A percentile compares a stretch with the other conserved stretches of the same genome.
Evolutionary conservation across 2,797 vertebrate genomes (phyloP).

Genomic region (Molossus alvarezi): DNA sequence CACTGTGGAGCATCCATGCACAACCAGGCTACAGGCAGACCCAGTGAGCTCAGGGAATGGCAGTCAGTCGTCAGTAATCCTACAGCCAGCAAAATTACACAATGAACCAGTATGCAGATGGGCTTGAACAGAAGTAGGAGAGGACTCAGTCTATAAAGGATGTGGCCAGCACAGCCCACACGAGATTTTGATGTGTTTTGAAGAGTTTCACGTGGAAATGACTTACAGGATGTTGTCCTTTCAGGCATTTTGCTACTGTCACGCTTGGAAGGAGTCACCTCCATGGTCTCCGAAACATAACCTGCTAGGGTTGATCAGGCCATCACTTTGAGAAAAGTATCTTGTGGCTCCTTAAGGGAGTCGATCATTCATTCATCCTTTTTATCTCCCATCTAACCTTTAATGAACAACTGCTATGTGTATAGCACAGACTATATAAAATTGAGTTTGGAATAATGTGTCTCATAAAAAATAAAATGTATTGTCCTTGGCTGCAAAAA

Average conservation of each 20-base stretch:
- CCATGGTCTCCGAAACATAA: neutral
- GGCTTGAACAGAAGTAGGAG: neutral
- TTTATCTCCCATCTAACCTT: neutral
- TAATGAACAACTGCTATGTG: neutral
- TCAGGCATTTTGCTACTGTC: slow-evolving; percentile 14
- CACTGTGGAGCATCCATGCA: slow-evolving; percentile 79
- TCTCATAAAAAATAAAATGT: slow-evolving; percentile 20
- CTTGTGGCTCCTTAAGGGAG: neutral
- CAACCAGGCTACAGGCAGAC: slow-evolving; percentile 70
- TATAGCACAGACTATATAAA: neutral
- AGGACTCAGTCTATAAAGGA: neutral
- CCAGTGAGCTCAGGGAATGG: slow-evolving; percentile 67
- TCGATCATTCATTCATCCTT: neutral
- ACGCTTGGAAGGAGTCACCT: slow-evolving; percentile 29
- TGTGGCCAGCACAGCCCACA: neutral
- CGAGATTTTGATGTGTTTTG: neutral
- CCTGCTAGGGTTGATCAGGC: neutral
- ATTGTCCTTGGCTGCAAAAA: neutral
- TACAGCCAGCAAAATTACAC: slow-evolving; percentile 67
- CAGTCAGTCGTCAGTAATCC: slow-evolving; percentile 71
- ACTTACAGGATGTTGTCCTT: slow-evolving; percentile 48
- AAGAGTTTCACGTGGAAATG: slow-evolving; percentile 56
- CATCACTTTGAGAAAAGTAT: slow-evolving; percentile 28
- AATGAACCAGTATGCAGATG: neutral
- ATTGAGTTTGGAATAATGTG: neutral